A percentile compares a stretch with the other conserved stretches of the same genome.
phyloP scores from a whole-genome alignment of 2,888 invertebrate species.

The Tenthredo notha region DNA sequence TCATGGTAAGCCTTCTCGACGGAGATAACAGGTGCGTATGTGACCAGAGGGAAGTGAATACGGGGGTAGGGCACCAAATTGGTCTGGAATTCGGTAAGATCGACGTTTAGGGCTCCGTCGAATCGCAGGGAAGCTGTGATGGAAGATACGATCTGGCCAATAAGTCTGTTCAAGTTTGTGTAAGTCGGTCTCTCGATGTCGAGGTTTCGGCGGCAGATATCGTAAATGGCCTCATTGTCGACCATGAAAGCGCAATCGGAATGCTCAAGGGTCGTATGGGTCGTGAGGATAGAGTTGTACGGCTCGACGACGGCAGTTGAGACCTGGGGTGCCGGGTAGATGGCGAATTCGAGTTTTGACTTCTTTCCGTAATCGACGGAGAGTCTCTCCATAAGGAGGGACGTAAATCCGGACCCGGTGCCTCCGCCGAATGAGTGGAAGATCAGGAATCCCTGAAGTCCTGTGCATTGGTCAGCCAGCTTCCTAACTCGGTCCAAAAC shows the following conservation, averaged over 20 bases:
- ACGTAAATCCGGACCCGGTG: slow-evolving; percentile 97
- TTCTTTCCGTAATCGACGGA: slow-evolving; percentile 85
- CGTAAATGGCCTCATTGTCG: slow-evolving; percentile 93
- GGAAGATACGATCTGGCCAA: slow-evolving; percentile 96
- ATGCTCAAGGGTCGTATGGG: slow-evolving; percentile 90
- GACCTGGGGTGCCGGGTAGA: slow-evolving; percentile 96
- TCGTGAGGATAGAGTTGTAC: slow-evolving; percentile 97
- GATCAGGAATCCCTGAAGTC: slow-evolving; percentile 95
- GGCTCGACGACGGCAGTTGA: slow-evolving; percentile 96
- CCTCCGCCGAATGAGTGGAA: slow-evolving; percentile 98
- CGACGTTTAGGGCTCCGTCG: slow-evolving; percentile 96
- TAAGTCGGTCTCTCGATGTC: slow-evolving; percentile 98
- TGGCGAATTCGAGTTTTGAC: slow-evolving; percentile 96
- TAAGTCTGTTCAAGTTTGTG: slow-evolving; percentile 96
- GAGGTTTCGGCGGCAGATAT: slow-evolving; percentile 96
- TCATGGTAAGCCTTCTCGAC: slow-evolving; percentile 83
- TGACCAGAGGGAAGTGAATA: slow-evolving; percentile 82
- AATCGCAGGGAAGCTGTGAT: slow-evolving; percentile 96
- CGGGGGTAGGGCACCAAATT: slow-evolving; percentile 82
- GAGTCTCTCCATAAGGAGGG: slow-evolving; percentile 96
- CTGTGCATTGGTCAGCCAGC: slow-evolving; percentile 94
- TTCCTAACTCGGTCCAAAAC: slow-evolving; percentile 93
- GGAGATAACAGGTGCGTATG: slow-evolving; percentile 81
- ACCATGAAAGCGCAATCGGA: slow-evolving; percentile 98
- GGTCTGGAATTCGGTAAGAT: slow-evolving; percentile 90